These are phyloP conservation scores for Amphilophus citrinellus DNA, from an alignment of 2,113 vertebrate genomes.

Conservation along the genomic window DNA sequence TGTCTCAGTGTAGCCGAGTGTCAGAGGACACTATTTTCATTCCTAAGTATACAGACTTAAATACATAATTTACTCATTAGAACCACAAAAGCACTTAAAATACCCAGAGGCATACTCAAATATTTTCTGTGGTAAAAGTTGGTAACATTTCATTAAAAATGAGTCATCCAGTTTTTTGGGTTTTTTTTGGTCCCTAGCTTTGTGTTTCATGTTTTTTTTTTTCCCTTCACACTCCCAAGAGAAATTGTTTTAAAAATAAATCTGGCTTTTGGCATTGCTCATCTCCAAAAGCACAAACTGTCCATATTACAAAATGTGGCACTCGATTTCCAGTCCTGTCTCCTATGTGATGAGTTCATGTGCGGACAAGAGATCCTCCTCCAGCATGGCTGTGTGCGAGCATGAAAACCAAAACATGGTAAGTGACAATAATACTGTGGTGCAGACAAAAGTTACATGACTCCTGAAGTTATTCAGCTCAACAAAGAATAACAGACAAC, in stretches of 20 bases:
- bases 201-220: conserved; percentile 14
- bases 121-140: conserved; percentile 13
- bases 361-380: conserved; percentile 8
- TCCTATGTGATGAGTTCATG: conserved; percentile 13
- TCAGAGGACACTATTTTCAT: conserved; percentile 23
- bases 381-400: not conserved
- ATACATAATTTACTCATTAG: conserved; percentile 15
- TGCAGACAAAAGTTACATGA: not conserved
- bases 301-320: conserved; percentile 2
- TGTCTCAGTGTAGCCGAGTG: conserved; percentile 1
- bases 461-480: not conserved
- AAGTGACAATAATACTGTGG: not conserved
- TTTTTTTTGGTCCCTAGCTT: not conserved
- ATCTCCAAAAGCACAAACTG: conserved; percentile 32
- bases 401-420: not conserved
- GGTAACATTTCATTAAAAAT: conserved; percentile 8
- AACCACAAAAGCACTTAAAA: conserved; percentile 2
- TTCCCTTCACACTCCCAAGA: conserved; percentile 8
- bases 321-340: not conserved
- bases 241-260: conserved; percentile 34
- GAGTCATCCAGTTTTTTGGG: conserved; percentile 2
- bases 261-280: not conserved
- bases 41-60: not conserved
- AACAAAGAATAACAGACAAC: not conserved
- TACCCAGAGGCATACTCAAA: not conserved